Evolutionary conservation across 2,113 vertebrate genomes (phyloP).

Genomic region (Oreocharis arfaki): DNA sequence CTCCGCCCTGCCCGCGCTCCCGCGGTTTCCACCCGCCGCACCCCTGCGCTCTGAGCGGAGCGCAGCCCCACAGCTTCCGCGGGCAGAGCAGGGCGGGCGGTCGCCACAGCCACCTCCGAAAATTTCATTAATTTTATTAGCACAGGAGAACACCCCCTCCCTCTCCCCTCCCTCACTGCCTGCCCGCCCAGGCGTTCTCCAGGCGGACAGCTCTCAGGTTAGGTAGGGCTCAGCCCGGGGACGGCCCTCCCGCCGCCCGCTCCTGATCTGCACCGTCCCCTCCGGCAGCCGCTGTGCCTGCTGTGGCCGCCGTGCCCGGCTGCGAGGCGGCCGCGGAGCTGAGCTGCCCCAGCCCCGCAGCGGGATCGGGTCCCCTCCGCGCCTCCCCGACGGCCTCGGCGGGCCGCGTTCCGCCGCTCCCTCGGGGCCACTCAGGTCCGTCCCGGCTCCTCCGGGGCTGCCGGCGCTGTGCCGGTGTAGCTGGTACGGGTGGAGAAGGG

Average conservation of each 20-base stretch:
- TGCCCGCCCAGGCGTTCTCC: neutral
- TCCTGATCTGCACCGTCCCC: neutral
- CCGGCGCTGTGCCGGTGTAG: too few species aligned
- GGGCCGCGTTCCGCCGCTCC: neutral
- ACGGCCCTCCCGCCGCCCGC: too few species aligned
- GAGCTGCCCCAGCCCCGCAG: neutral
- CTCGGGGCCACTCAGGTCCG: neutral
- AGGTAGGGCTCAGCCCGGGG: neutral
- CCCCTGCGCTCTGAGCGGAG: neutral
- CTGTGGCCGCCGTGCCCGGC: neutral
- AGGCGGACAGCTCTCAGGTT: neutral
- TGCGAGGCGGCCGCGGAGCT: neutral
- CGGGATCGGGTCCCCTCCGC: neutral
- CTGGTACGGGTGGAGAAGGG: neutral
- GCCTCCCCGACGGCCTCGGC: neutral
- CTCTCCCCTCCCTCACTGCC: neutral
- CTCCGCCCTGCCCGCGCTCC: neutral
- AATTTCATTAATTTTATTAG: neutral
- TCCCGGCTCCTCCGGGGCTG: neutral
- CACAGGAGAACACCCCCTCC: neutral
- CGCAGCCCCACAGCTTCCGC: neutral
- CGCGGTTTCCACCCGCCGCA: neutral
- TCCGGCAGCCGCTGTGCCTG: neutral
- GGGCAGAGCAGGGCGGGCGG: neutral
- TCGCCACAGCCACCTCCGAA: neutral